Base-by-base conservation (phyloP, 2,888 invertebrate genomes). In the Metellina segmentata region DNA sequence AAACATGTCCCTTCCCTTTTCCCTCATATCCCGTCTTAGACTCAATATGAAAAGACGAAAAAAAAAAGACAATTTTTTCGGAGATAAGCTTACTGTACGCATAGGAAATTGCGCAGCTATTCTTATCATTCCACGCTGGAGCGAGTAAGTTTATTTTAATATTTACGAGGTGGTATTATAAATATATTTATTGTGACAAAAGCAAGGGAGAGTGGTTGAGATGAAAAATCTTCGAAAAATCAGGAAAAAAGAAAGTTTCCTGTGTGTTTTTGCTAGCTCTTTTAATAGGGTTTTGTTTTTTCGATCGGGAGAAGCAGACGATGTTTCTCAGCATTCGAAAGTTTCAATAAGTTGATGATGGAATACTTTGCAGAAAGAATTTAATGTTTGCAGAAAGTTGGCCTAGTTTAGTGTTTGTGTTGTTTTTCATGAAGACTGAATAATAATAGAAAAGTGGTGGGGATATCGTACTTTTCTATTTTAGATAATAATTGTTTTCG, bases 121-220 rank as follows among this genome's bases (percentile, higher is more conserved):
- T 82, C 72, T 71, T 51, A 52, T 51, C 71, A 71, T 71, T 48
- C 6, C 53, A 16, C 6, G 20, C 19, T 16, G n/a, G n/a, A n/a
- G 48, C 48, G 72, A 82, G 49, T 51, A 82, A 72, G 71, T 82
- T 75, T 75, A 20, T 74, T 85, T 61, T 75, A 75, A 85, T 85
- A 75, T 85, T 75, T 85, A 75, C 53, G 75, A 85, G 16, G 75
- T 9, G 75, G 51, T 85, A 85, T 85, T 85, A 85, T 52, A 85
- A 61, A 85, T 74, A 85, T 74, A 19, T 85, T 20, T 61, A n/a
- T 61, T 85, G 6, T 11, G 9, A 16, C 53, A 34, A 20, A 48
- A 8, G 16, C n/a, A 81, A 52, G 61, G 61, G 7, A 9, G 9
- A 13, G 61, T 61, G 61, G 61, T 11, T 61, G 16, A 16, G 61